Base-by-base conservation (phyloP, 2,113 vertebrate species). In the Tetraodon nigroviridis region DNA sequence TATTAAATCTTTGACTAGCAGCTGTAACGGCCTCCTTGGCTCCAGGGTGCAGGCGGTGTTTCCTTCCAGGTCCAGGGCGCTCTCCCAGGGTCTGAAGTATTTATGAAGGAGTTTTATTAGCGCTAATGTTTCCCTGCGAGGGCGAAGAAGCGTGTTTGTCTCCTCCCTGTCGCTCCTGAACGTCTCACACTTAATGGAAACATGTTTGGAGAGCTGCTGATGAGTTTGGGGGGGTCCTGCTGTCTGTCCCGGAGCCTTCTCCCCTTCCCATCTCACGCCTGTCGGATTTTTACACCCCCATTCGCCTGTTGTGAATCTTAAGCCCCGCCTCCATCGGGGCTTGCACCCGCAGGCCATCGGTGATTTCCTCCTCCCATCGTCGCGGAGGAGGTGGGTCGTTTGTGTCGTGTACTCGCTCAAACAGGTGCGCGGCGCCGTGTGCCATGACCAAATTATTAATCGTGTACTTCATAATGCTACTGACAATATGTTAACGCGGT, bases 401-500 rank as follows among this genome's bases (percentile, higher is more conserved):
- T 6, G 4, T 6, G 3, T 27, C 24, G 8, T 10, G 2, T 71
- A 17, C 66, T 80, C 82, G 71, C 68, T 86, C 71, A 92, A 92
- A 90, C 90, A 92, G 92, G 90, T 90, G 87, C 88, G 89, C 91
- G 67, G 76, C 88, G 83, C 88, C 76, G 78, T 90, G 92, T 93
- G 89, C 92, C 93, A 89, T 92, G 92, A 93, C 93, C 94, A 92
- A 97, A 95, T 96, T 93, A 97, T 95, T 94, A 95, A 94, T 93
- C 93, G 94, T 94, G 95, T 97, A 94, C 95, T 97, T 93, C 92
- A 94, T 95, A 93, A 97, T 92, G 93, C 93, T 96, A 90, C 92
- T 94, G 95, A 98, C 95, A 99, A 97, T 98, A 98, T 99, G 96
- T 93, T 98, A 94, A 92, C 92, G 89, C 91, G 94, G 94, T 46